A percentile compares a stretch with the other conserved stretches of the same genome.
These are phyloP conservation scores for Caenorhabditis sp. DNA, from an alignment of 2,888 invertebrate species.

Conservation along the genomic window DNA sequence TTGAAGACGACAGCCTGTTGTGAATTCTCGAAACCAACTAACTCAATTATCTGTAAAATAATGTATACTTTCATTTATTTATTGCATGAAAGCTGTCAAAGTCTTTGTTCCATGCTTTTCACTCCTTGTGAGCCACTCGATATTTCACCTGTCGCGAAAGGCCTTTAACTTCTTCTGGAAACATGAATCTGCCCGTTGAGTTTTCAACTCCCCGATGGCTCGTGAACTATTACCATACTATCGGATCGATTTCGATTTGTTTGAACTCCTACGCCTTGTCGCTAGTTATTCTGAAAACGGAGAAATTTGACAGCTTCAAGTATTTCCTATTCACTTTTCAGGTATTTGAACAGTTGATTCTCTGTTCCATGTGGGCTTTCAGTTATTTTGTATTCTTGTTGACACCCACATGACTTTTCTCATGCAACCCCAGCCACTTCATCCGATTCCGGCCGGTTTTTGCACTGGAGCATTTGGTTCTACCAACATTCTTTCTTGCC, in stretches of 20 bases:
- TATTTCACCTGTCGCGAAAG: no score
- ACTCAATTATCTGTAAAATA: slow-evolving; percentile 20
- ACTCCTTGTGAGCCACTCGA: no score
- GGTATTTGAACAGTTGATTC: background rate
- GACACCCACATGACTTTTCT: background rate
- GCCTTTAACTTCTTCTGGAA: no score
- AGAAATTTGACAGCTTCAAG: slow-evolving; percentile 1
- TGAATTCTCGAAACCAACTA: background rate
- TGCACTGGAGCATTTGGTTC: background rate
- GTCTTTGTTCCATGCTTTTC: no score
- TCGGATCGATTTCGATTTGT: background rate
- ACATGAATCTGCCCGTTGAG: no score
- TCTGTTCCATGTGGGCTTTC: background rate
- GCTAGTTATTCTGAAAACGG: background rate
- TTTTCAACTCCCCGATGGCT: slow-evolving; percentile 3
- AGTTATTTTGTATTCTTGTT: background rate
- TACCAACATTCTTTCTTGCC: background rate
- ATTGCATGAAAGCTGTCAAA: slow-evolving; percentile 50
- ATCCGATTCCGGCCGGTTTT: slow-evolving; percentile 3
- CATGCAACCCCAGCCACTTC: slow-evolving; percentile 12
- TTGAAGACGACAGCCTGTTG: slow-evolving; percentile 38
- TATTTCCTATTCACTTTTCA: slow-evolving; percentile 6
- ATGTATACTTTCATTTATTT: slow-evolving; percentile 39
- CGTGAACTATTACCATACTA: slow-evolving; percentile 5
- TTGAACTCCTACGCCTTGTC: slow-evolving; percentile 1